Conservation (phyloP, 2,797 vertebrate species). For the Smutsia temminckii region DNA sequence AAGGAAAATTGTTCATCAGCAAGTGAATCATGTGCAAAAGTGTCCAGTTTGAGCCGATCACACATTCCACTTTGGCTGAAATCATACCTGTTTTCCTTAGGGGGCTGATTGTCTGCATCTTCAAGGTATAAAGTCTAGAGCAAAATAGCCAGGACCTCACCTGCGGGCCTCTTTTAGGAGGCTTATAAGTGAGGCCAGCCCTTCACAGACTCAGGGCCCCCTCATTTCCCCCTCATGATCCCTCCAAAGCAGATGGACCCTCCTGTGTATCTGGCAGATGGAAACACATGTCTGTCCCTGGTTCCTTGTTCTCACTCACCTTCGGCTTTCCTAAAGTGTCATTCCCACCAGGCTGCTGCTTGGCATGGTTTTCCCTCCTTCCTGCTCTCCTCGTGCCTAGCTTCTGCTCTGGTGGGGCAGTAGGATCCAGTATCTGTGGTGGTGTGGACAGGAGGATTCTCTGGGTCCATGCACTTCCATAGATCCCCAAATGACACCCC, state of each 20-base stretch:
- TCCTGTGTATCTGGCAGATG: neutral
- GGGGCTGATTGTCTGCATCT: neutral
- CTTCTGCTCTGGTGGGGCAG: neutral
- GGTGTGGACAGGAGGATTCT: neutral
- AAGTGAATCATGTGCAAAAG: neutral
- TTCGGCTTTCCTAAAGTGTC: rapidly evolving
- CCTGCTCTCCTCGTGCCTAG: neutral
- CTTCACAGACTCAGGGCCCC: neutral
- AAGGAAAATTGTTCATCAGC: neutral
- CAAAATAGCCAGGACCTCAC: rapidly evolving
- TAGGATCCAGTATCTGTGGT: too few species aligned
- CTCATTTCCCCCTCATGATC: neutral
- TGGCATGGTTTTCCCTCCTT: neutral
- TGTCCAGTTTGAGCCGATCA: rapidly evolving
- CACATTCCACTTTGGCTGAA: neutral
- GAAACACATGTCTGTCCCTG: rapidly evolving
- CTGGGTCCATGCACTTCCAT: neutral
- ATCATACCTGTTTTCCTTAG: neutral
- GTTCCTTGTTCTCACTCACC: neutral
- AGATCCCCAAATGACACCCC: conserved; percentile 49
- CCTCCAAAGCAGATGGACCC: neutral
- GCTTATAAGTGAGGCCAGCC: rapidly evolving
- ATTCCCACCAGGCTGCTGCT: neutral
- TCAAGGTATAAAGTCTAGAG: rapidly evolving
- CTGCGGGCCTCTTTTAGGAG: too few species aligned